Evolutionary conservation across 2,888 invertebrate species (phyloP).

Genomic region (Tuberolachnus salignus): DNA sequence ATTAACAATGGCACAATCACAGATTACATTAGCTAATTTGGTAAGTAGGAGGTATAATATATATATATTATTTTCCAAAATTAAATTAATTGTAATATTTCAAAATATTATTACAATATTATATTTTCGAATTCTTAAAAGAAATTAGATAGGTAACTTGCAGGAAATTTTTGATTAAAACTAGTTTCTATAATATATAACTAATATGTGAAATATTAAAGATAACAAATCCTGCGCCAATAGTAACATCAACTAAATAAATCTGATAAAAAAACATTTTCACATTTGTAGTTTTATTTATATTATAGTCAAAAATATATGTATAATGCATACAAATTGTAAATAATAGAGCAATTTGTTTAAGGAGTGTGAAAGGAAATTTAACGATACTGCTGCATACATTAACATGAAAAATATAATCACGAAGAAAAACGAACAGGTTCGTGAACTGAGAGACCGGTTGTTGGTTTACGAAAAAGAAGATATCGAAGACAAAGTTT

Average conservation of each 20-base stretch:
- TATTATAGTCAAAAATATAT: not conserved
- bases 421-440: conserved; percentile 66
- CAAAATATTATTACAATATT: too few relatives aligned
- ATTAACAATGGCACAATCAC: conserved; percentile 62
- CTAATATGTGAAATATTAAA: not conserved
- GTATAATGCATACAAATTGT: not conserved
- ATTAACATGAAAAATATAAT: conserved; percentile 68
- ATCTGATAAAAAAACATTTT: too few relatives aligned
- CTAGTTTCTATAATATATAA: not conserved
- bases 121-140: too few relatives aligned
- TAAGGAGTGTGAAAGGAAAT: conserved; percentile 67
- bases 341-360: not conserved
- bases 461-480: conserved; percentile 59
- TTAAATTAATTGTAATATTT: too few relatives aligned
- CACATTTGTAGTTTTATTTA: not conserved
- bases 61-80: too few relatives aligned
- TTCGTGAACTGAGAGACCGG: conserved; percentile 62
- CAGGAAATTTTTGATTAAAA: too few relatives aligned
- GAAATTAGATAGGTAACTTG: too few relatives aligned
- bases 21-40: conserved; percentile 66
- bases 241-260: too few relatives aligned
- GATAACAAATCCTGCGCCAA: too few relatives aligned
- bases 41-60: conserved; percentile 57
- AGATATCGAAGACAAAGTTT: conserved; percentile 34
- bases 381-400: conserved; percentile 67